Evolutionary conservation across 2,888 invertebrate genomes (phyloP).

Genomic region (Campaea margaritaria): DNA sequence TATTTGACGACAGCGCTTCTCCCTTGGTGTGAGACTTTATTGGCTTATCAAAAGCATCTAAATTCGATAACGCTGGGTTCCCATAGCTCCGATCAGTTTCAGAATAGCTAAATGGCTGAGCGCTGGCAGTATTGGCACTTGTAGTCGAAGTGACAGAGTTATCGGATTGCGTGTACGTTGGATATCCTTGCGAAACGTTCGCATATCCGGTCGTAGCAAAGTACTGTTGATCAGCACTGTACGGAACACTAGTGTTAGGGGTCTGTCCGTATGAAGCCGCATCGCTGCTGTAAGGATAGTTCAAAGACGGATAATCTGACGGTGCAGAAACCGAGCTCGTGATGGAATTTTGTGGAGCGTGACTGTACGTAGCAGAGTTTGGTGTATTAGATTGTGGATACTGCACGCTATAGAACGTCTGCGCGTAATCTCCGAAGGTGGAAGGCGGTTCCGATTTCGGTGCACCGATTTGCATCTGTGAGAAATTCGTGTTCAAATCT

Average conservation of each 20-base stretch:
- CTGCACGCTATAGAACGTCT: slow-evolving; percentile 71
- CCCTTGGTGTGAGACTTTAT: slow-evolving; percentile 78
- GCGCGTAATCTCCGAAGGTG: slow-evolving; percentile 64
- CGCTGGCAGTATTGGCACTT: slow-evolving; percentile 43
- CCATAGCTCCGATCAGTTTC: slow-evolving; percentile 44
- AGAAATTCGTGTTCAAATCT: slow-evolving; percentile 67
- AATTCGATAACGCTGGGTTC: slow-evolving; percentile 56
- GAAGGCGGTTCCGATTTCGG: slow-evolving; percentile 55
- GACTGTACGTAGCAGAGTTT: slow-evolving; percentile 68
- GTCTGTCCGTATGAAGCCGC: slow-evolving; percentile 47
- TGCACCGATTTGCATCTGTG: slow-evolving; percentile 69
- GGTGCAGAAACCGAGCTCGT: slow-evolving; percentile 61
- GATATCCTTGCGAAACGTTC: slow-evolving; percentile 60
- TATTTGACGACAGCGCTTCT: slow-evolving; percentile 64
- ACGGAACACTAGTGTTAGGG: slow-evolving; percentile 41
- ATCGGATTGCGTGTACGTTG: slow-evolving; percentile 62
- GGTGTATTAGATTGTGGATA: slow-evolving; percentile 66
- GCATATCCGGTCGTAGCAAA: slow-evolving; percentile 57
- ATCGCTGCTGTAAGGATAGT: slow-evolving; percentile 63
- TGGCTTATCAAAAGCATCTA: slow-evolving; percentile 72
- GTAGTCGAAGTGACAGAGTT: slow-evolving; percentile 53
- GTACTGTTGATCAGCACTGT: slow-evolving; percentile 55
- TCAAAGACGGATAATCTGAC: slow-evolving; percentile 59
- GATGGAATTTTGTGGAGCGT: slow-evolving; percentile 60
- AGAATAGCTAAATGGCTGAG: slow-evolving; percentile 49